These are phyloP conservation scores for Trichomycterus rosablanca DNA, from an alignment of 2,113 vertebrate species.

Conservation along the genomic window DNA sequence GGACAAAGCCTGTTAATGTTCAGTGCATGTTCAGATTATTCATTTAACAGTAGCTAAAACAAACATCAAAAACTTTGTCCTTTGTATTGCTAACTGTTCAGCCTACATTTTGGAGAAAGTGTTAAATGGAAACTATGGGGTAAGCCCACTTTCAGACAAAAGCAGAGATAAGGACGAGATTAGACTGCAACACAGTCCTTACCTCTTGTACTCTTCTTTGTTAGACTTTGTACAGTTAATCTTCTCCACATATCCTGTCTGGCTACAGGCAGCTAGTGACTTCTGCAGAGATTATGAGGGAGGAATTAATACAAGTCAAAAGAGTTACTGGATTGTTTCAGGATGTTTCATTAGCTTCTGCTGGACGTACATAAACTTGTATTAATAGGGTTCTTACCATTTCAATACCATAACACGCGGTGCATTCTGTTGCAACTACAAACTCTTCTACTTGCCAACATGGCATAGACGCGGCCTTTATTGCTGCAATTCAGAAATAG, in stretches of 20 bases:
- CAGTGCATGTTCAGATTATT: background rate
- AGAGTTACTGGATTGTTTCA: background rate
- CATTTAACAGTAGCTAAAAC: background rate
- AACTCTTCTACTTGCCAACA: slow-evolving; percentile 79
- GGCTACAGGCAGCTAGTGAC: slow-evolving; percentile 52
- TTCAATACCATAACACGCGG: slow-evolving; percentile 66
- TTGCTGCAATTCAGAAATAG: slow-evolving; percentile 32
- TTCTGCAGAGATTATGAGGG: slow-evolving; percentile 57
- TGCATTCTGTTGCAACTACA: slow-evolving; percentile 67
- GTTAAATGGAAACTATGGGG: too few species aligned
- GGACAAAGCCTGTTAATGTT: too few species aligned
- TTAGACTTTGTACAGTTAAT: slow-evolving; percentile 67
- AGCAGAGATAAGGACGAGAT: background rate
- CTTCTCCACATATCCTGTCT: slow-evolving; percentile 72
- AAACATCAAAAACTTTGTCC: background rate
- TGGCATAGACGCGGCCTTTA: slow-evolving; percentile 50
- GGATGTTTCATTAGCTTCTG: background rate
- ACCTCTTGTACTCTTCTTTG: slow-evolving; percentile 62
- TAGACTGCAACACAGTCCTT: slow-evolving; percentile 11
- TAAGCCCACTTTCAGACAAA: too few species aligned
- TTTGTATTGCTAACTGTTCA: too few species aligned
- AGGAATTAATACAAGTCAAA: background rate
- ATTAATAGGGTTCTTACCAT: slow-evolving; percentile 56
- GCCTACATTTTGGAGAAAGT: too few species aligned
- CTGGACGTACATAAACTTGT: background rate